Conservation (phyloP, 2,797 vertebrate species). For the Ceyx erithaca region DNA sequence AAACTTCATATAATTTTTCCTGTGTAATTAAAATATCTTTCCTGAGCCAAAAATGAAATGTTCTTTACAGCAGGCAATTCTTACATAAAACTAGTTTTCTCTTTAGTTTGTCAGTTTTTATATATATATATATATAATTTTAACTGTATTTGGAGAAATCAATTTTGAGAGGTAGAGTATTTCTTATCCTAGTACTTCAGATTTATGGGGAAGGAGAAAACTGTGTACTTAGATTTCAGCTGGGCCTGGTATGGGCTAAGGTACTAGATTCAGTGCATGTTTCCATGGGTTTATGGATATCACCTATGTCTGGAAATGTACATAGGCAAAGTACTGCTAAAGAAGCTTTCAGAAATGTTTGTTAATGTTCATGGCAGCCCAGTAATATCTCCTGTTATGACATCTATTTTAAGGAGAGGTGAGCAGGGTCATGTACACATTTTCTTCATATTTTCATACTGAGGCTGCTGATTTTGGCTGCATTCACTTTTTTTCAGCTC, state of each 20-base stretch:
- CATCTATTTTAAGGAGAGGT: background rate
- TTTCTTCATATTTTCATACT: background rate
- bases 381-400: background rate
- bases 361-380: background rate
- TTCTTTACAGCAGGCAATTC: background rate
- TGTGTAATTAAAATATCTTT: constrained; percentile 18
- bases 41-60: constrained; percentile 12
- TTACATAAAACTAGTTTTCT: background rate
- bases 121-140: background rate
- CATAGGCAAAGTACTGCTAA: background rate
- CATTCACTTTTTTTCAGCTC: background rate
- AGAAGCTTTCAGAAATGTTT: background rate
- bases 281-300: background rate
- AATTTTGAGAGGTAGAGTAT: background rate
- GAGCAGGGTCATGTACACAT: background rate
- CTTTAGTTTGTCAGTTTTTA: background rate
- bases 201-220: background rate
- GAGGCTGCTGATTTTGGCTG: background rate
- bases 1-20: constrained; percentile 11
- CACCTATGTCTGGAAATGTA: background rate
- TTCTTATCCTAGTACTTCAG: background rate
- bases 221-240: background rate
- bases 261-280: background rate
- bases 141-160: background rate
- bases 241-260: background rate